phyloP scores from a whole-genome alignment of 2,888 invertebrate genomes.

The Agrotis exclamationis region DNA sequence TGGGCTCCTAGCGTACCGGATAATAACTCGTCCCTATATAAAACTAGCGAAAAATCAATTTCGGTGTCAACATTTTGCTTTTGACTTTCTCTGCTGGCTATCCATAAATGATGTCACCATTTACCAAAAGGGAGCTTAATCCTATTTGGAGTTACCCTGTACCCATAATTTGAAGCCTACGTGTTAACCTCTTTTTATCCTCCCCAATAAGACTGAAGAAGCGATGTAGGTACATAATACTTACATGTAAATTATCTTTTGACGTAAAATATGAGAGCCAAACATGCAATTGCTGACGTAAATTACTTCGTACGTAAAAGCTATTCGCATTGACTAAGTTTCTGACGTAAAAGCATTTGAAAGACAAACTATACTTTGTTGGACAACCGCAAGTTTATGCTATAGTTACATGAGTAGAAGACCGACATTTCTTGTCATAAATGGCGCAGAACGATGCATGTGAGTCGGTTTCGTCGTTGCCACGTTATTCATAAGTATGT shows the following conservation, averaged over 20 bases:
- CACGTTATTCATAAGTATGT: conserved; percentile 43
- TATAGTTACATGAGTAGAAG: conserved; percentile 43
- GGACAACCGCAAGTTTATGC: conserved; percentile 37
- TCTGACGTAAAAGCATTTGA: conserved; percentile 71
- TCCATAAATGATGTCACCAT: conserved; percentile 17
- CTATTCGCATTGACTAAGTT: conserved; percentile 66
- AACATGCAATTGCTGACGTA: conserved; percentile 71
- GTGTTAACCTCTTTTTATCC: conserved; percentile 50
- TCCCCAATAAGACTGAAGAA: conserved; percentile 21
- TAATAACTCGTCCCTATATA: conserved; percentile 4
- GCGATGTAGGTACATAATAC: conserved; percentile 28
- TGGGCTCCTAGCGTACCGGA: not conserved
- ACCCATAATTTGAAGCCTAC: conserved; percentile 33
- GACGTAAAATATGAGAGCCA: conserved; percentile 59
- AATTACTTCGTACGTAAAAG: conserved; percentile 67
- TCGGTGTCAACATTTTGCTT: not conserved
- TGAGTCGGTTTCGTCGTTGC: conserved; percentile 33
- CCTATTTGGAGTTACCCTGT: conserved; percentile 28
- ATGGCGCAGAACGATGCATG: conserved; percentile 54
- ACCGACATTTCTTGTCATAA: conserved; percentile 53
- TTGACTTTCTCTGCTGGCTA: not conserved
- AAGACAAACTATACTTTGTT: conserved; percentile 56
- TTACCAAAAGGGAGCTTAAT: conserved; percentile 14
- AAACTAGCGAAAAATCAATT: conserved; percentile 8
- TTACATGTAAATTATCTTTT: conserved; percentile 57